These are phyloP conservation scores for Siphonodentalium dalli DNA, from an alignment of 2,888 invertebrate species.

Conservation along the genomic window DNA sequence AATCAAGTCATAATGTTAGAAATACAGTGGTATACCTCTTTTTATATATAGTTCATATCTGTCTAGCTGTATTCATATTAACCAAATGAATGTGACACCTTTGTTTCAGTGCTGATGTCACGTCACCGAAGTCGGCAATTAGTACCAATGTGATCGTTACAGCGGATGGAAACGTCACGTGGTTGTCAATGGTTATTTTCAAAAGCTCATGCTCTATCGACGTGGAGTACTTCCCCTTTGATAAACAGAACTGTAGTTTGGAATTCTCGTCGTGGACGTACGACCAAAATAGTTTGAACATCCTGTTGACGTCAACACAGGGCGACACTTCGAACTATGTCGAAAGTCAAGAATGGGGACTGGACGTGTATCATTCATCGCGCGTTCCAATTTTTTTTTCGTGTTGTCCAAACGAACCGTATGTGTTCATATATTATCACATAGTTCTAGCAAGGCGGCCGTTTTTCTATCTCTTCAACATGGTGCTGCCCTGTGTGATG, in stretches of 20 bases:
- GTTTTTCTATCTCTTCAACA: constrained; percentile 69
- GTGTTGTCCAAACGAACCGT: constrained; percentile 66
- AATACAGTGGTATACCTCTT: neutral
- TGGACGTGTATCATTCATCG: constrained; percentile 70
- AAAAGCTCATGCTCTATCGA: constrained; percentile 69
- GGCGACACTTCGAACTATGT: constrained; percentile 89
- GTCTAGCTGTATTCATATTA: too few species aligned
- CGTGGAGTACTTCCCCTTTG: constrained; percentile 70
- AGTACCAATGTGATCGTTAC: constrained; percentile 70
- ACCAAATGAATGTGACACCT: neutral
- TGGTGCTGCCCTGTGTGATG: constrained; percentile 70
- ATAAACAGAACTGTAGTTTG: constrained; percentile 69
- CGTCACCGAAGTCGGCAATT: constrained; percentile 59
- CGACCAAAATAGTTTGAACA: constrained; percentile 66
- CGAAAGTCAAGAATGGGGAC: constrained; percentile 88
- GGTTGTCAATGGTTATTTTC: constrained; percentile 70
- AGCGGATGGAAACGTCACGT: constrained; percentile 69
- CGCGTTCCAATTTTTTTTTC: constrained; percentile 68
- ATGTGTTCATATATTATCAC: constrained; percentile 68
- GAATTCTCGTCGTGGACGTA: constrained; percentile 71
- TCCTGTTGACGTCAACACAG: constrained; percentile 70
- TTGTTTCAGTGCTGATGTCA: constrained; percentile 59
- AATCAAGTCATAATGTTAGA: neutral
- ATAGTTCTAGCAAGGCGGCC: constrained; percentile 68
- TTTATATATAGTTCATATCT: too few species aligned